These are phyloP conservation scores for Orthosia gothica DNA, from an alignment of 2,888 invertebrate species.

Conservation along the genomic window DNA sequence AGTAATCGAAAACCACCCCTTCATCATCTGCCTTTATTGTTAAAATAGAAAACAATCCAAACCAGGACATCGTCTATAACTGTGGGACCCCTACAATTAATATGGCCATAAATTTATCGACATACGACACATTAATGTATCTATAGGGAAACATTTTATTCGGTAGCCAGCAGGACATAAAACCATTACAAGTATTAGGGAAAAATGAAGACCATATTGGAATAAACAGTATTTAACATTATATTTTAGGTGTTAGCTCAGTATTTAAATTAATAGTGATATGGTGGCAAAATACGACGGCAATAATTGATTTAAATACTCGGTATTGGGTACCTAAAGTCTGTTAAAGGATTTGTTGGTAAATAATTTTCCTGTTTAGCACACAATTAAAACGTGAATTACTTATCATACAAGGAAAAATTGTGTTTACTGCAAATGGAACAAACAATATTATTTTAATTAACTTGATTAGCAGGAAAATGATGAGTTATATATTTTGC, in stretches of 20 bases:
- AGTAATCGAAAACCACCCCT: constrained; percentile 36
- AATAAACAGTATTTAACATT: neutral
- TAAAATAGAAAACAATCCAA: constrained; percentile 66
- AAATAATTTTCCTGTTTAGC: constrained; percentile 48
- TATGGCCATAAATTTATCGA: constrained; percentile 82
- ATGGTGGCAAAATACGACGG: neutral
- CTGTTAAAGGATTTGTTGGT: constrained; percentile 4
- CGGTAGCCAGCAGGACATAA: constrained; percentile 61
- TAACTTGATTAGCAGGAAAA: constrained; percentile 36
- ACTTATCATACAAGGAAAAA: constrained; percentile 54
- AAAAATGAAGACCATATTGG: constrained; percentile 11
- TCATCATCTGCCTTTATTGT: constrained; percentile 60
- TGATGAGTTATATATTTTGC: constrained; percentile 8
- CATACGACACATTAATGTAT: constrained; percentile 65
- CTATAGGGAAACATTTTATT: constrained; percentile 56
- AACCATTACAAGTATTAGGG: constrained; percentile 40
- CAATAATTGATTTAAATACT: constrained; percentile 16
- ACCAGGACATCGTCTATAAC: constrained; percentile 73
- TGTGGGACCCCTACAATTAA: constrained; percentile 79
- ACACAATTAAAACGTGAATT: constrained; percentile 11
- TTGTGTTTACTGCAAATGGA: constrained; percentile 28
- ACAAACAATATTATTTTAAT: constrained; percentile 46
- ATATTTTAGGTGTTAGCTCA: neutral
- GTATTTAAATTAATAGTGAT: neutral
- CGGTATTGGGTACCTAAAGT: neutral